Percentiles rank a stretch among this genome's conserved stretches.
These are phyloP conservation scores for Amphipoea oculea DNA, from an alignment of 2,888 invertebrate species.

Conservation along the genomic window DNA sequence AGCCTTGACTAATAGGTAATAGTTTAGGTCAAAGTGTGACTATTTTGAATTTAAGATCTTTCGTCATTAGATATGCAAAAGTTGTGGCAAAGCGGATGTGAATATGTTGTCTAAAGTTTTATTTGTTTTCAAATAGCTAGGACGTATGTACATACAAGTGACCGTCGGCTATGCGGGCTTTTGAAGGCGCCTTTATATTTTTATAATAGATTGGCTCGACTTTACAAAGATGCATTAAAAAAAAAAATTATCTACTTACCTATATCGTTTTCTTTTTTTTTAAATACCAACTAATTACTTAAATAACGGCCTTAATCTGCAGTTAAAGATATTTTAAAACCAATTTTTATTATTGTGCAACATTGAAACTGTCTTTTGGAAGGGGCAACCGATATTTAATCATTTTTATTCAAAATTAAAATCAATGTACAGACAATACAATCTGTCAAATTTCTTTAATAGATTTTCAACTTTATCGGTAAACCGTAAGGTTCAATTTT, in stretches of 20 bases:
- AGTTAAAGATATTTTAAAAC: too few species aligned
- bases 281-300: not conserved
- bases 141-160: too few species aligned
- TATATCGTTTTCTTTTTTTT: not conserved
- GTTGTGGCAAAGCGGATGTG: constrained; percentile 45
- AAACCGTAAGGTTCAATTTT: too few species aligned
- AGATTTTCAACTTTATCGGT: too few species aligned
- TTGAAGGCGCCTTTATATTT: not conserved
- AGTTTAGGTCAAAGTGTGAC: constrained; percentile 14
- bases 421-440: not conserved
- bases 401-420: not conserved
- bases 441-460: too few species aligned
- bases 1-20: constrained; percentile 47
- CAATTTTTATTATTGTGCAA: not conserved
- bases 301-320: not conserved
- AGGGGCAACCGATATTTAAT: not conserved
- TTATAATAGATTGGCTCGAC: not conserved
- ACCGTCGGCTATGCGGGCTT: not conserved
- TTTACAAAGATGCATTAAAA: not conserved
- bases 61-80: constrained; percentile 32
- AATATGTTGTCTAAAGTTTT: not conserved
- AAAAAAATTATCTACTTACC: too few species aligned
- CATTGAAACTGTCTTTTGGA: not conserved
- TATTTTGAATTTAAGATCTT: constrained; percentile 30
- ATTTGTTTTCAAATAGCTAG: constrained; percentile 1